phyloP scores from a whole-genome alignment of 2,113 vertebrate genomes.

The Pelecanoides urinatrix region DNA sequence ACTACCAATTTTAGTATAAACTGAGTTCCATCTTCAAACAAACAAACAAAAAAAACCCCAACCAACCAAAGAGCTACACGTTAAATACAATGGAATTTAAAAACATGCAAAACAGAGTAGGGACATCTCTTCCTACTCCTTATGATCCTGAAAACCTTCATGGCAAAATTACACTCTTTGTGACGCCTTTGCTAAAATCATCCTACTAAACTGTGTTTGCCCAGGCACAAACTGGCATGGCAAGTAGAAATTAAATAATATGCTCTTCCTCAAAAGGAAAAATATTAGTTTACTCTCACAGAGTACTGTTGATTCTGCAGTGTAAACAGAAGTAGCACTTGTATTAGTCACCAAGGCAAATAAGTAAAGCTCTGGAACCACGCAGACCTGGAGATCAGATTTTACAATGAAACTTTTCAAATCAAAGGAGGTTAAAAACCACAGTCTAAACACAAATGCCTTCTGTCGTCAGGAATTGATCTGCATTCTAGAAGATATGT shows the following conservation, averaged over 20 bases:
- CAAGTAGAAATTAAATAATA: neutral
- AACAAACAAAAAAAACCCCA: neutral
- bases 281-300: neutral
- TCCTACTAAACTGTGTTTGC: neutral
- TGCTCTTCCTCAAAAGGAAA: neutral
- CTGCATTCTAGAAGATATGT: neutral
- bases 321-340: neutral
- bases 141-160: neutral
- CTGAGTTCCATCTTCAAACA: neutral
- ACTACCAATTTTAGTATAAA: neutral
- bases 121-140: neutral
- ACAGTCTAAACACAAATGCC: neutral
- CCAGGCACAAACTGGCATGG: neutral
- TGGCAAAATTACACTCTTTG: neutral
- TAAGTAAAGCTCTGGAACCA: neutral
- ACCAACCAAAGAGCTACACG: neutral
- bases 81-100: neutral
- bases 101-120: neutral
- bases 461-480: neutral
- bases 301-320: neutral
- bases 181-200: accelerated
- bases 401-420: neutral
- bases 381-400: neutral
- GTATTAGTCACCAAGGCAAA: neutral
- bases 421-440: neutral